Percentiles rank a stretch among this genome's conserved stretches.
These are phyloP conservation scores for Azemiops feae DNA, from an alignment of 2,113 vertebrate species.

Conservation along the genomic window DNA sequence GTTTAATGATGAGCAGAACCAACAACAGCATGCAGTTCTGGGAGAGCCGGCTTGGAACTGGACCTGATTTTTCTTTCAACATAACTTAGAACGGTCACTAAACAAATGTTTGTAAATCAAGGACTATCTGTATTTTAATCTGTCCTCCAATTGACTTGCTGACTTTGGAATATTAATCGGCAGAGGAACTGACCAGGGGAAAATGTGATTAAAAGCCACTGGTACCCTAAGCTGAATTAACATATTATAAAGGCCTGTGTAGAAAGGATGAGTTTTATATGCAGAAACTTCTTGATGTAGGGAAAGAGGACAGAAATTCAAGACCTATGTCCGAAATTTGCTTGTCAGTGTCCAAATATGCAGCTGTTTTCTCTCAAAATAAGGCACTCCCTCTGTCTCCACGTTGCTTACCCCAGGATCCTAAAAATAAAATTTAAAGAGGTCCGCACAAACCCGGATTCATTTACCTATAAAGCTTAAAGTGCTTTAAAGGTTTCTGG, in stretches of 20 bases:
- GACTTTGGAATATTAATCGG: neutral
- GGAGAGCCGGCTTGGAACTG: too few species aligned
- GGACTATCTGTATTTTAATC: neutral
- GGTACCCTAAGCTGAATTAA: neutral
- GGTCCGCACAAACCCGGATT: neutral
- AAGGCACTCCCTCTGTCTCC: neutral
- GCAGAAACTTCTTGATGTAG: neutral
- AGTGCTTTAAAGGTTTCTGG: neutral
- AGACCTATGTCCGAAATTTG: neutral
- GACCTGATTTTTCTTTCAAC: too few species aligned
- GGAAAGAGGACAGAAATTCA: neutral
- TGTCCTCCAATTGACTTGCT: neutral
- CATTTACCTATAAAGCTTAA: neutral
- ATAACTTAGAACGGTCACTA: neutral
- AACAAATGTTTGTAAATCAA: neutral
- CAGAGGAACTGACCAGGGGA: neutral
- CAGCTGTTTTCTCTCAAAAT: neutral
- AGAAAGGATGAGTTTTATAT: neutral
- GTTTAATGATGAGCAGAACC: too few species aligned
- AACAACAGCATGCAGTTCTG: too few species aligned
- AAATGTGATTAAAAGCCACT: neutral
- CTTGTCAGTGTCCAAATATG: neutral
- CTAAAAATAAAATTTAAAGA: neutral
- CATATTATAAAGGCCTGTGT: neutral
- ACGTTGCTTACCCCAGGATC: neutral